Evolutionary conservation across 2,113 vertebrate species (phyloP).

Genomic region (Piaya cayana): DNA sequence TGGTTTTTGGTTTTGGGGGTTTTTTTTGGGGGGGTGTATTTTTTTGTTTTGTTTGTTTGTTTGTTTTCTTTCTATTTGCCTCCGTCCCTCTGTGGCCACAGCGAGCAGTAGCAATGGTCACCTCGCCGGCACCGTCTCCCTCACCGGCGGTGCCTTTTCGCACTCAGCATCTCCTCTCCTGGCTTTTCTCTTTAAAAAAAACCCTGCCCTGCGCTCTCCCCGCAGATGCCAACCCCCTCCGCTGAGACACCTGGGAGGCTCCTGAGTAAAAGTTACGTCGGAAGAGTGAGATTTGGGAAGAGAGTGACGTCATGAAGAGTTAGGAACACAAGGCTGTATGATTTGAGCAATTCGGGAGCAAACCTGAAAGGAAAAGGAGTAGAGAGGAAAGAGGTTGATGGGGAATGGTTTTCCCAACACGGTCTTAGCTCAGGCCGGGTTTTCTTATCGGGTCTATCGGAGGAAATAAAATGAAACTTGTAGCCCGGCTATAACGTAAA

Average conservation of each 20-base stretch:
- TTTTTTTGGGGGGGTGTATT: too few relatives aligned
- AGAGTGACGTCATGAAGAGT: background rate
- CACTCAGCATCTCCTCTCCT: background rate
- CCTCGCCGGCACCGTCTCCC: background rate
- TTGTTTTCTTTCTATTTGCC: background rate
- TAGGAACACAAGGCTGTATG: background rate
- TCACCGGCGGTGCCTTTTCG: background rate
- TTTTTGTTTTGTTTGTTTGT: too few relatives aligned
- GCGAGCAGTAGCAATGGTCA: background rate
- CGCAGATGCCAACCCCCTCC: background rate
- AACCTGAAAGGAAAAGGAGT: background rate
- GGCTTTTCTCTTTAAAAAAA: too few relatives aligned
- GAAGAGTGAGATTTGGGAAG: background rate
- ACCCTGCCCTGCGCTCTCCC: background rate
- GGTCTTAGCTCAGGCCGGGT: background rate
- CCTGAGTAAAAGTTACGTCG: background rate
- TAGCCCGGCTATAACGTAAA: conserved; percentile 27
- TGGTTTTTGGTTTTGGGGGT: too few relatives aligned
- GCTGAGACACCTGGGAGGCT: background rate
- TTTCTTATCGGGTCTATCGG: conserved; percentile 15
- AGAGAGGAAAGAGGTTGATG: background rate
- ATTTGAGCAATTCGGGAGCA: background rate
- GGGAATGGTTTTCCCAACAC: background rate
- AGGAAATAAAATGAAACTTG: conserved; percentile 33
- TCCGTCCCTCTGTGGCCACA: background rate